Conservation (phyloP, 1,140 invertebrate species). For the Colletes gigas region DNA sequence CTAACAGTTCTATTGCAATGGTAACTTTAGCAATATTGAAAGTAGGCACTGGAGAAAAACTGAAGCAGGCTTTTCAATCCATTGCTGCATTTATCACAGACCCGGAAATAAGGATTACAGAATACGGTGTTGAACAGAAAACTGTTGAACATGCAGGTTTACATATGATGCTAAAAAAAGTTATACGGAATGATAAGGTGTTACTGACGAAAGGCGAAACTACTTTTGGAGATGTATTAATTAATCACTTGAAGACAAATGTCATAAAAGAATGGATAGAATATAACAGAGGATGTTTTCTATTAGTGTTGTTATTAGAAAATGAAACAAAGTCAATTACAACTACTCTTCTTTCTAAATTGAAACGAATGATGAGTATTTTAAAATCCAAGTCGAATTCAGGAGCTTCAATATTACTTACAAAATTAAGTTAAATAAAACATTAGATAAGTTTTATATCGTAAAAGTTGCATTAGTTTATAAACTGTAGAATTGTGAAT, state of each 20-base stretch:
- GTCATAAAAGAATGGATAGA: slow-evolving; percentile 81
- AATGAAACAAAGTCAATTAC: slow-evolving; percentile 65
- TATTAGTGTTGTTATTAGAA: slow-evolving; percentile 82
- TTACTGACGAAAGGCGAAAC: slow-evolving; percentile 67
- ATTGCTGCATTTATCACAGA: slow-evolving; percentile 79
- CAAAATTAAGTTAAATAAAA: slow-evolving; percentile 74
- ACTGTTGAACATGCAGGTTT: slow-evolving; percentile 91
- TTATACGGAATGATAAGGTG: slow-evolving; percentile 85
- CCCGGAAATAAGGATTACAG: slow-evolving; percentile 74
- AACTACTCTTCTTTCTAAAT: slow-evolving; percentile 32
- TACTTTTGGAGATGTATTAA: slow-evolving; percentile 80
- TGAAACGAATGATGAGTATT: slow-evolving; percentile 57
- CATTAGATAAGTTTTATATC: neutral
- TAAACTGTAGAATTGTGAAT: neutral
- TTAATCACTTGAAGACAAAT: slow-evolving; percentile 74
- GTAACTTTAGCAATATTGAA: slow-evolving; percentile 87
- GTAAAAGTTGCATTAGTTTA: neutral
- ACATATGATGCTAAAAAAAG: slow-evolving; percentile 90
- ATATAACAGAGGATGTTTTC: slow-evolving; percentile 84
- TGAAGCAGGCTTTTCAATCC: slow-evolving; percentile 75
- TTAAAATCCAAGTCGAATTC: slow-evolving; percentile 75
- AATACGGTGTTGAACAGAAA: slow-evolving; percentile 79
- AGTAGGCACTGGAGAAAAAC: slow-evolving; percentile 77
- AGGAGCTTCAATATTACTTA: slow-evolving; percentile 82
- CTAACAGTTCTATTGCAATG: slow-evolving; percentile 85